Evolutionary conservation across 2,797 vertebrate species (phyloP).

Genomic region (Hippoglossus hippoglossus): DNA sequence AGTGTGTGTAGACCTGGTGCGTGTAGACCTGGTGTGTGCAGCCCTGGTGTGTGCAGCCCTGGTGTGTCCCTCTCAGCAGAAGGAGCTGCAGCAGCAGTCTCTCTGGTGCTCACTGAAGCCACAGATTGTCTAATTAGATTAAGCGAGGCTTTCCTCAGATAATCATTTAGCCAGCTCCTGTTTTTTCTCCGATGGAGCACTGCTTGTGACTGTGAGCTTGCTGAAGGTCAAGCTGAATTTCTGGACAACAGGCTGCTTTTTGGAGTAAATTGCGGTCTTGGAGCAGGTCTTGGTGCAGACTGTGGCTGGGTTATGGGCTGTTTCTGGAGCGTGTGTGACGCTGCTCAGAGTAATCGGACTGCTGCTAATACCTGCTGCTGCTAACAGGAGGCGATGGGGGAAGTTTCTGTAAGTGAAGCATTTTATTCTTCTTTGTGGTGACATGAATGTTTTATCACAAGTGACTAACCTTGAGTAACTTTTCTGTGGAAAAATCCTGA

Average conservation of each 20-base stretch:
- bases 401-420: conserved; percentile 74
- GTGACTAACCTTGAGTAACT: background rate
- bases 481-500: background rate
- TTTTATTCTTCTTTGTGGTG: conserved; percentile 31
- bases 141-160: conserved; percentile 92
- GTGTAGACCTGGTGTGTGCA: background rate
- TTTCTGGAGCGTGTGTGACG: conserved; percentile 58
- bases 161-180: conserved; percentile 89
- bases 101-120: conserved; percentile 71
- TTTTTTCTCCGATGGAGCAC: conserved; percentile 78
- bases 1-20: conserved; percentile 1
- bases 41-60: background rate
- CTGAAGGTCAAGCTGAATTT: conserved; percentile 86
- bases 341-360: conserved; percentile 59
- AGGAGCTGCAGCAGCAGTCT: conserved; percentile 62
- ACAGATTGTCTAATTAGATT: conserved; percentile 93
- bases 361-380: conserved; percentile 70
- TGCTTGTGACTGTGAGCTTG: conserved; percentile 52
- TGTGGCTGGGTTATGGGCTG: conserved; percentile 62
- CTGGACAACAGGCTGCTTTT: conserved; percentile 50
- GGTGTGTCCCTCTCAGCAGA: conserved; percentile 44
- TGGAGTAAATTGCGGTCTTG: conserved; percentile 44
- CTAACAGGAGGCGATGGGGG: conserved; percentile 77
- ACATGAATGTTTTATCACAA: background rate
- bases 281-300: conserved; percentile 32